phyloP scores from a whole-genome alignment of 2,797 vertebrate species.

The Enteromius thamalakanensis region DNA sequence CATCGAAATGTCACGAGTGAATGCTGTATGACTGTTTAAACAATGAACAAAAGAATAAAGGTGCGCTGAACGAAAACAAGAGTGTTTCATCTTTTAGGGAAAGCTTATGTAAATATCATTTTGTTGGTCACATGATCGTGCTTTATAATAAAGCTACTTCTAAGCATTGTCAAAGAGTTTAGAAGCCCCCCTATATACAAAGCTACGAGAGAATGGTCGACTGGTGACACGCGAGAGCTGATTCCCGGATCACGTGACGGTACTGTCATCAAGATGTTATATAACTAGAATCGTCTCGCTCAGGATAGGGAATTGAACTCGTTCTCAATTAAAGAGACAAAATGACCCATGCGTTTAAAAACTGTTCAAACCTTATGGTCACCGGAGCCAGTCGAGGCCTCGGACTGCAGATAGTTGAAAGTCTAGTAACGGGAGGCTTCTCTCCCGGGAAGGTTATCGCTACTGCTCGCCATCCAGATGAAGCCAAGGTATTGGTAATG shows the following conservation, averaged over 20 bases:
- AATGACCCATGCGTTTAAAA: constrained; percentile 64
- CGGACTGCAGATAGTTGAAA: constrained; percentile 74
- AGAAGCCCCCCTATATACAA: too few species aligned
- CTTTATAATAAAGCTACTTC: background rate
- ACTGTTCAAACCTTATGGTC: constrained; percentile 77
- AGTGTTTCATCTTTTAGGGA: background rate
- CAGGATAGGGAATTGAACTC: background rate
- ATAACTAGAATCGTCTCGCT: background rate
- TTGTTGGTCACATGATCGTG: background rate
- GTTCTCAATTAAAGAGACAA: background rate
- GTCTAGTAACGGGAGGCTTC: constrained; percentile 65
- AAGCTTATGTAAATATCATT: background rate
- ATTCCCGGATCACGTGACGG: background rate
- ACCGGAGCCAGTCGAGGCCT: constrained; percentile 76
- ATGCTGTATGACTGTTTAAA: background rate
- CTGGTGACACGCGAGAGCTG: background rate
- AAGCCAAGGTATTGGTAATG: constrained; percentile 77
- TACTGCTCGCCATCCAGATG: constrained; percentile 66
- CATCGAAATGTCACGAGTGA: background rate
- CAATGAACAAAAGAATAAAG: constrained; percentile 41
- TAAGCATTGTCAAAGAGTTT: too few species aligned
- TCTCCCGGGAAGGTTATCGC: constrained; percentile 73
- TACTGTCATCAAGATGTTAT: background rate
- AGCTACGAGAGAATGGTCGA: background rate
- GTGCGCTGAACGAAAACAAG: constrained; percentile 24